phyloP scores from a whole-genome alignment of 2,888 invertebrate species.

The Sepiola atlantica region DNA sequence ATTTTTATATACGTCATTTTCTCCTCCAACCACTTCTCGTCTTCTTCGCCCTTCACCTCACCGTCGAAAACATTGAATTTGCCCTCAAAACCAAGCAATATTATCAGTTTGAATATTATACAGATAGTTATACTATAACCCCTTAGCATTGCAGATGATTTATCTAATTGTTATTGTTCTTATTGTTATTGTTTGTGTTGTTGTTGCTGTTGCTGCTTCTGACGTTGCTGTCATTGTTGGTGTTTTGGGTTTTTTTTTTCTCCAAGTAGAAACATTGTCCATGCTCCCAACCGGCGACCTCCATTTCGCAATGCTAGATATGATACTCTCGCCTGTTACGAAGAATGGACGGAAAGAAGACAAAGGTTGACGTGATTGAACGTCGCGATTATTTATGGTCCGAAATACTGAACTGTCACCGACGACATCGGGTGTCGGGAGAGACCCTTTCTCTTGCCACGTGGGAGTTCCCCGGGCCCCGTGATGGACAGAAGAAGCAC shows the following conservation, averaged over 20 bases:
- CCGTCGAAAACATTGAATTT: too few species aligned
- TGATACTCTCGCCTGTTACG: neutral
- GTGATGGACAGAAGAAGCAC: conserved; percentile 1
- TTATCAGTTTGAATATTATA: too few species aligned
- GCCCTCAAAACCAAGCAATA: too few species aligned
- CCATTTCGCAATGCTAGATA: too few species aligned
- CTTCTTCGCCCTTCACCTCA: too few species aligned
- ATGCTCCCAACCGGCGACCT: neutral
- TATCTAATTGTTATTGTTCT: too few species aligned
- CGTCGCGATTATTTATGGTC: neutral
- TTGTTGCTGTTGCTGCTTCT: too few species aligned
- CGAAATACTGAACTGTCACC: conserved; percentile 11
- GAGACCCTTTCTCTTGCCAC: neutral
- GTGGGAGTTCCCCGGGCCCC: neutral
- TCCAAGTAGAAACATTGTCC: neutral
- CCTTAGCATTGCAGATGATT: too few species aligned
- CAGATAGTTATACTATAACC: too few species aligned
- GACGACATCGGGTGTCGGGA: neutral
- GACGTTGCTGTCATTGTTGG: neutral
- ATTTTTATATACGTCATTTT: too few species aligned
- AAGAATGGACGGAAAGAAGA: neutral
- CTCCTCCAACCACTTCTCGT: too few species aligned
- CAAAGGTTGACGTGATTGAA: neutral
- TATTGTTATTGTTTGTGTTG: too few species aligned
- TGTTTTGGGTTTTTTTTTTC: neutral